Evolutionary conservation across 2,888 invertebrate genomes (phyloP), one percentile per base, ranked within the genome.

Genomic region (Limnephilus marmoratus): DNA sequence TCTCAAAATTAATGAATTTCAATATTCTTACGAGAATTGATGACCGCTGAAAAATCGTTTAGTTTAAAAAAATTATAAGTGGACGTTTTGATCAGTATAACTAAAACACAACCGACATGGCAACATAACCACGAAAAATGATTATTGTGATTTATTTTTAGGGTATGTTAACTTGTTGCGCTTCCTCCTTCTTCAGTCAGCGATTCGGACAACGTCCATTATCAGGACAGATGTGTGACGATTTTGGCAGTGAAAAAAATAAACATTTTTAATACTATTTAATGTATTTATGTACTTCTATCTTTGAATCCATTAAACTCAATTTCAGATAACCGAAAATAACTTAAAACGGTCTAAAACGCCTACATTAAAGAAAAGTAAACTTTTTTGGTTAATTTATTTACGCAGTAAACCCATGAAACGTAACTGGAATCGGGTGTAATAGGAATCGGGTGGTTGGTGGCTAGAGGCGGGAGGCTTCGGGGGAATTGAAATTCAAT

Each of bases 401-500:
- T 90, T 68, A 85, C 85, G 68, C 85, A 85, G 37, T 68, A 85
- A 85, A 68, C 45, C 18, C 68, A 34, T 85, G 80, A 68, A 68
- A 49, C 24, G 81, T 49, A 31, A 90, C 24, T 7, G 80, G 18
- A 34, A 15, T 31, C 31, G 90, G 49, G 53, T 81, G 45, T 49
- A 31, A 90, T 11, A 15, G 80, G 11, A 34, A 29, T 31, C 49
- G 90, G 49, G 53, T 81, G 41, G 41, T 81, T 81, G 68, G 49
- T 11, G n/a, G 88, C 29, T 80, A 13, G 15, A 18, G n/a, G 80
- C 49, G 2, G 81, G 88, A 89, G 81, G 85, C 34, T 87, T 18
- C 13, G 29, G 80, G 80, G 86, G 85, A 92, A 93, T 92, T 93
- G 91, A 93, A 93, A 93, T 93, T 93, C 93, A 91, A 93, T 93